These are phyloP conservation scores for Brachystomella parvula DNA, from an alignment of 1,140 invertebrate genomes.

Conservation along the genomic window DNA sequence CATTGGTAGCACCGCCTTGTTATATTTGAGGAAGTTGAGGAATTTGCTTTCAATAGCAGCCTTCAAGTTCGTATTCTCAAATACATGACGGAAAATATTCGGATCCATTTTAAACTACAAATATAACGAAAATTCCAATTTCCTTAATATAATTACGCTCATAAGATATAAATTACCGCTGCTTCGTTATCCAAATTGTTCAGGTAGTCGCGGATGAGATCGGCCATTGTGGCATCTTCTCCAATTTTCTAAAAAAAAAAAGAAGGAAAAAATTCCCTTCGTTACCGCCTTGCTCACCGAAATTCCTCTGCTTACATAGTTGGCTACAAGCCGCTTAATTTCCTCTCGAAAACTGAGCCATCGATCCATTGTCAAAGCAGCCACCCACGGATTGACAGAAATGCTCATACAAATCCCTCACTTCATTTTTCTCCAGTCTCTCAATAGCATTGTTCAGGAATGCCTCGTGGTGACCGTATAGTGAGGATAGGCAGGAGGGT, in stretches of 20 bases:
- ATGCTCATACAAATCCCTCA: slow-evolving; percentile 53
- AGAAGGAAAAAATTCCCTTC: background rate
- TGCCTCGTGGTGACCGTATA: slow-evolving; percentile 57
- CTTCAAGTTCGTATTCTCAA: slow-evolving; percentile 24
- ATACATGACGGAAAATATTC: slow-evolving; percentile 31
- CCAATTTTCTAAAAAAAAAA: slow-evolving; percentile 16
- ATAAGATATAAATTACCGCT: slow-evolving; percentile 17
- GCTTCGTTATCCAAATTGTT: slow-evolving; percentile 21
- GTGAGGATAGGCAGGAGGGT: slow-evolving; percentile 45
- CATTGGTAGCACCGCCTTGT: slow-evolving; percentile 27
- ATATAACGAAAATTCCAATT: too few species aligned
- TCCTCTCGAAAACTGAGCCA: slow-evolving; percentile 46
- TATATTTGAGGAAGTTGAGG: slow-evolving; percentile 30
- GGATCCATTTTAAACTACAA: slow-evolving; percentile 29
- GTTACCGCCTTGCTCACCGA: background rate
- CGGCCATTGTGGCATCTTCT: slow-evolving; percentile 11
- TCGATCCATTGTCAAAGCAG: slow-evolving; percentile 51
- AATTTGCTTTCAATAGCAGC: slow-evolving; percentile 25
- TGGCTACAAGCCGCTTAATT: slow-evolving; percentile 32
- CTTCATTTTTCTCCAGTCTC: slow-evolving; percentile 48
- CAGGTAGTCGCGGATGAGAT: slow-evolving; percentile 30
- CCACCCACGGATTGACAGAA: slow-evolving; percentile 55
- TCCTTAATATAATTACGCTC: background rate
- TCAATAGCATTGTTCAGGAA: slow-evolving; percentile 52
- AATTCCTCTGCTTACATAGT: slow-evolving; percentile 17